These are phyloP conservation scores for Alexandromys fortis DNA, from an alignment of 2,113 vertebrate species.

Conservation along the genomic window DNA sequence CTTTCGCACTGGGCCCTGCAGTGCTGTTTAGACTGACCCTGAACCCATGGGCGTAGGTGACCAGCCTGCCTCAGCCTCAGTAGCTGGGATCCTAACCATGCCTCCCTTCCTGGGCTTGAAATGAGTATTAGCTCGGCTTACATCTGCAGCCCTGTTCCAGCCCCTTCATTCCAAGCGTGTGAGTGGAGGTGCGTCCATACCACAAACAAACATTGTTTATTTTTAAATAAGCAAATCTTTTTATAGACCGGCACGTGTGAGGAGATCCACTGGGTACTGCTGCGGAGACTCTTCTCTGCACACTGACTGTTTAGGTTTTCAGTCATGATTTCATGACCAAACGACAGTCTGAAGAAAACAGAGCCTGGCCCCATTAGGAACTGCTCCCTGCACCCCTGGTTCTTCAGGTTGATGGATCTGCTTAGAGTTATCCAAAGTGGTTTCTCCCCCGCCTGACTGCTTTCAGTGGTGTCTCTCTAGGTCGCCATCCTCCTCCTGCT, in stretches of 20 bases:
- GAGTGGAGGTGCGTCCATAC: background rate
- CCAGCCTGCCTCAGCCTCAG: background rate
- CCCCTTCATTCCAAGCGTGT: background rate
- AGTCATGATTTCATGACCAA: background rate
- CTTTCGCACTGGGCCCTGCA: background rate
- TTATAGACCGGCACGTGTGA: background rate
- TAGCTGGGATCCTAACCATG: background rate
- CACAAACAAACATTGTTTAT: background rate
- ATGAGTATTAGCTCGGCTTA: background rate
- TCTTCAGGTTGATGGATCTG: background rate
- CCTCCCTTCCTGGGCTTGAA: background rate
- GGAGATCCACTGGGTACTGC: background rate
- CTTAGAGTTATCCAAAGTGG: background rate
- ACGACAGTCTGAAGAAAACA: background rate
- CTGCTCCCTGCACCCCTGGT: background rate
- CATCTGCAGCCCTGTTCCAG: background rate
- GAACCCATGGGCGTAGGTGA: background rate
- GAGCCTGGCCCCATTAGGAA: background rate
- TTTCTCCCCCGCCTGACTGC: background rate
- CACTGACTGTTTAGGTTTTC: background rate
- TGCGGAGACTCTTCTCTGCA: background rate
- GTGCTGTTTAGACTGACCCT: background rate
- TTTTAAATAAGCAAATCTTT: slow-evolving; percentile 28
- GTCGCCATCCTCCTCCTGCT: background rate
- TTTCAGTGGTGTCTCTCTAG: background rate